Evolutionary conservation across 2,888 invertebrate species (phyloP), one percentile per base, ranked within the genome.

Genomic region (Hemistola chrysoprasaria): DNA sequence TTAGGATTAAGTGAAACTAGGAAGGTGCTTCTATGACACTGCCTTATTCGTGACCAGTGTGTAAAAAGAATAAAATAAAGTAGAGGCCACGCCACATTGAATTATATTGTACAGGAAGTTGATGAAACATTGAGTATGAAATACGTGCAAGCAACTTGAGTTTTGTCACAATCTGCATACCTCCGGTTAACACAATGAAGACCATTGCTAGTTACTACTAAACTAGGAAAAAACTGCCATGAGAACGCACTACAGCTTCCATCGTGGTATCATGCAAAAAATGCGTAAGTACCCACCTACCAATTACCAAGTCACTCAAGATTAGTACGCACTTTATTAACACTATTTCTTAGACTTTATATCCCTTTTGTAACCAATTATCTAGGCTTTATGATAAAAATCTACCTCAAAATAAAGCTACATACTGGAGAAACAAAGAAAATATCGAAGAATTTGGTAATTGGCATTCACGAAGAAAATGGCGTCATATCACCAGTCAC

Each of bases 401-500:
- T 4, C n/a, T n/a, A n/a, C 16, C 16, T 16, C 16, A 6, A 22
- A 10, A 23, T 27, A 26, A 11, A 32, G 36, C 24, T 40, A 25
- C 26, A 34, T 47, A 38, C 42, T 46, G 38, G 35, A 62, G 65
- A 62, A 76, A 77, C 78, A 78, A 82, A 75, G 82, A 79, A 78
- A 79, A 73, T 80, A 80, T 69, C 74, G 71, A 77, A 79, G 79
- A 83, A 78, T 78, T 78, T 78, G 67, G 72, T 88, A 86, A 87
- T 86, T 88, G 88, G 88, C 84, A 87, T 87, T 85, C 88, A 87
- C 82, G 85, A 84, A 90, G 87, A 90, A 89, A 90, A 90, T 90
- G 89, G 89, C 89, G 89, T 89, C 89, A 85, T 87, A 87, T 84
- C 85, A 87, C 84, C 84, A 81, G 78, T 86, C 86, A 86, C 83